Base-by-base conservation (phyloP, 2,113 vertebrate species). In the Carassius auratus region DNA sequence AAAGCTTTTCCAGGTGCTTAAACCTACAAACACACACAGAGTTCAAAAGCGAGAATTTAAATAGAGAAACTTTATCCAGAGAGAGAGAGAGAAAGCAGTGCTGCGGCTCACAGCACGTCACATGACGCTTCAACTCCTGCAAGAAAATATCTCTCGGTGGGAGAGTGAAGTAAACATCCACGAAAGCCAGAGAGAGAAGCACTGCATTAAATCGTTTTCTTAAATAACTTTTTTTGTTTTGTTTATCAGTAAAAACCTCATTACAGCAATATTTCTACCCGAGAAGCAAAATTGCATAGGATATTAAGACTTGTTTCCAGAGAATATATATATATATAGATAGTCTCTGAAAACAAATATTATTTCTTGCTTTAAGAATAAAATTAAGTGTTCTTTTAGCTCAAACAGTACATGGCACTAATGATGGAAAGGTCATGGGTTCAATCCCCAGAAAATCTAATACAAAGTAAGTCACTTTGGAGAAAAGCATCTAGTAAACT, bases 11-110 rank as follows among this genome's bases (percentile, higher is more conserved):
- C 71, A 30, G 57, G n/a, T 52, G 23, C 77, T 45, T 42, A 75
- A 75, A 75, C 42, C 42, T 48, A 45, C 71, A 62, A 61, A 45
- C 76, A 84, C 66, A 38, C 66, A 71, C 55, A 17, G 33, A 57
- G 17, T 74, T 66, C 69, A 74, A 84, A 74, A 59, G 23, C 4
- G 23, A 19, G 48, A 50, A 36, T 59, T 59, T 59, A 57, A 75
- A 75, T 75, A 59, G 76, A 59, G 52, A 59, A 78, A 78, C 50
- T 78, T 78, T 78, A 21, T 21, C 52, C 64, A 88, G 26, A 45
- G 21, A 84, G 55, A 77, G 64, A 83, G 21, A 30, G 30, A 17
- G 74, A 30, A 30, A 71, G 17, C 19, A 61, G 21, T 21, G 21
- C 57, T 59, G 57, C 7, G 21, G 57, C 57, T 61, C 57, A 61